These are phyloP conservation scores for Xenentodon cancila DNA, from an alignment of 2,797 vertebrate species.

Conservation along the genomic window DNA sequence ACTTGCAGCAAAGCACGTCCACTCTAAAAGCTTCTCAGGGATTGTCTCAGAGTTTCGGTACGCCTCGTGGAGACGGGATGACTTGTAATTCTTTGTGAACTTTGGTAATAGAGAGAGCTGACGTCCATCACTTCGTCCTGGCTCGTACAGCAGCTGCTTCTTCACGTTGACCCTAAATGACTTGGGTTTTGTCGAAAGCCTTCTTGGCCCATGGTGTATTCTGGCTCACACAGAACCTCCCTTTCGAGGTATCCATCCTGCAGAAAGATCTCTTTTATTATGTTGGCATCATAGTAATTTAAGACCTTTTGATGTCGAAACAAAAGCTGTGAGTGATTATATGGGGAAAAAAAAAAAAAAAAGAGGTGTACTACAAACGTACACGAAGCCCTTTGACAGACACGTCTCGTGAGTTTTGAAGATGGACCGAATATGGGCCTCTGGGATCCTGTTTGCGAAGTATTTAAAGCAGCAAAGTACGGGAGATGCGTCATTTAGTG, in stretches of 20 bases:
- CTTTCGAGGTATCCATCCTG: conserved; percentile 7
- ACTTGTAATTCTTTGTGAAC: too few relatives aligned
- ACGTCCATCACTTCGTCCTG: background rate
- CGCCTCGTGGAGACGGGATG: too few relatives aligned
- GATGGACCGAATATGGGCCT: accelerated
- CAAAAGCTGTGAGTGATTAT: too few relatives aligned
- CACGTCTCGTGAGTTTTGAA: conserved; percentile 15
- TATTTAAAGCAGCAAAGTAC: conserved; percentile 32
- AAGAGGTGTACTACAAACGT: background rate
- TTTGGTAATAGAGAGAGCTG: too few relatives aligned
- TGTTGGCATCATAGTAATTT: background rate
- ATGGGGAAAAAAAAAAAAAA: too few relatives aligned
- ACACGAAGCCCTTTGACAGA: background rate
- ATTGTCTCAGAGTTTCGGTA: too few relatives aligned
- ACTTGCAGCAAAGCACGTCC: too few relatives aligned
- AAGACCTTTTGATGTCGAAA: accelerated
- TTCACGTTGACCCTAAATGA: background rate
- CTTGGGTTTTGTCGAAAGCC: background rate
- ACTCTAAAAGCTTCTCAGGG: too few relatives aligned
- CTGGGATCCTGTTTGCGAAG: conserved; percentile 4
- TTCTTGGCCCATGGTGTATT: conserved; percentile 2
- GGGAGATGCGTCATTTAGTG: background rate
- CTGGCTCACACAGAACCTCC: conserved; percentile 20
- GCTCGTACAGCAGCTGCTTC: too few relatives aligned
- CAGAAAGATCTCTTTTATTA: background rate